Conservation (phyloP, 2,797 vertebrate species). For the Alcedo atthis region DNA sequence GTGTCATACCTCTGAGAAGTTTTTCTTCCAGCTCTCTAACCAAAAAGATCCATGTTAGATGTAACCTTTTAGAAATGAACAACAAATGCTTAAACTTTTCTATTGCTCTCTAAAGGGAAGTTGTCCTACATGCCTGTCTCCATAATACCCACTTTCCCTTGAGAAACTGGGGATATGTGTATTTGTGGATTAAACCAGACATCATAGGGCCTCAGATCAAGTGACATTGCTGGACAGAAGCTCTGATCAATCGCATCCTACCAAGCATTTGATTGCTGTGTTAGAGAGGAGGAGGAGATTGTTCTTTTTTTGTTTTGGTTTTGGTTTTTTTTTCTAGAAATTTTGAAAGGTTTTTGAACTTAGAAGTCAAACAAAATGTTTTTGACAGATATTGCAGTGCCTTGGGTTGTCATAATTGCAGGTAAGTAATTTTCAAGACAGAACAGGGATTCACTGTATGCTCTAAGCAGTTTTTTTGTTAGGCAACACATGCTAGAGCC, state of each 20-base stretch:
- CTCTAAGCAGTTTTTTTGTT: neutral
- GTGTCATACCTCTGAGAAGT: neutral
- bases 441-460: neutral
- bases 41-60: neutral
- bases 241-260: neutral
- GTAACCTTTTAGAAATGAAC: neutral
- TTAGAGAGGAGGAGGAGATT: slow-evolving; percentile 65
- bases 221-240: slow-evolving; percentile 27
- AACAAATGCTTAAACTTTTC: neutral
- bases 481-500: neutral
- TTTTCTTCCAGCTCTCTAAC: slow-evolving; percentile 13
- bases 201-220: neutral
- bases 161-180: neutral
- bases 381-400: neutral
- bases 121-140: slow-evolving; percentile 63
- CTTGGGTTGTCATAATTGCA: neutral
- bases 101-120: slow-evolving; percentile 72
- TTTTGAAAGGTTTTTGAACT: neutral
- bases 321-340: neutral
- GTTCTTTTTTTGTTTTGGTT: slow-evolving; percentile 24
- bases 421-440: slow-evolving; percentile 43
- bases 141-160: neutral
- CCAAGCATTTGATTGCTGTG: neutral
- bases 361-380: neutral
- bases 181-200: neutral